These are phyloP conservation scores for Hippopotamus amphibius DNA, from an alignment of 2,113 vertebrate genomes.

Conservation along the genomic window DNA sequence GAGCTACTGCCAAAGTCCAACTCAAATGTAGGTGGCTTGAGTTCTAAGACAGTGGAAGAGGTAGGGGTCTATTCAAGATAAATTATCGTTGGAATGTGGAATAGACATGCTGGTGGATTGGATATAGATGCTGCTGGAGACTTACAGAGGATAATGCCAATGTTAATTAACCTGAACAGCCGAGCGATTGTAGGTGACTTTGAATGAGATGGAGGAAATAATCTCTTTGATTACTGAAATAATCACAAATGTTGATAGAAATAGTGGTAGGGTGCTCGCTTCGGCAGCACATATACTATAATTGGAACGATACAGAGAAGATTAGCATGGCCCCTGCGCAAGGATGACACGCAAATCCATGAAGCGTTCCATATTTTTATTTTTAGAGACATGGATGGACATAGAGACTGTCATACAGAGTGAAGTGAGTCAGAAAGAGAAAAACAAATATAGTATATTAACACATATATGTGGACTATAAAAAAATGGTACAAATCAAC, in stretches of 20 bases:
- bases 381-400: too few species aligned
- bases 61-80: not conserved
- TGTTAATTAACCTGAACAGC: not conserved
- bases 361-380: too few species aligned
- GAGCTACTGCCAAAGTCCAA: not conserved
- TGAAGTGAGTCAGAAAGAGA: too few species aligned
- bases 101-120: not conserved
- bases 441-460: too few species aligned
- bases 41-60: not conserved
- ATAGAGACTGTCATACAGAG: too few species aligned
- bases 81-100: not conserved
- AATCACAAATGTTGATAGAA: not conserved
- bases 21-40: not conserved
- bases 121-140: not conserved
- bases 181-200: not conserved
- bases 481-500: too few species aligned
- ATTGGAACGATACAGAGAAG: too few species aligned
- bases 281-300: too few species aligned
- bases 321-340: too few species aligned
- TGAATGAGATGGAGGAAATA: not conserved
- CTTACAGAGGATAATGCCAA: not conserved
- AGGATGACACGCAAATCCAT: too few species aligned
- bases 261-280: not conserved
- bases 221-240: not conserved
- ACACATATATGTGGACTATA: too few species aligned